Evolutionary conservation across 2,888 invertebrate genomes (phyloP), one percentile per base, ranked within the genome.

Genomic region (Eupsilia transversa): DNA sequence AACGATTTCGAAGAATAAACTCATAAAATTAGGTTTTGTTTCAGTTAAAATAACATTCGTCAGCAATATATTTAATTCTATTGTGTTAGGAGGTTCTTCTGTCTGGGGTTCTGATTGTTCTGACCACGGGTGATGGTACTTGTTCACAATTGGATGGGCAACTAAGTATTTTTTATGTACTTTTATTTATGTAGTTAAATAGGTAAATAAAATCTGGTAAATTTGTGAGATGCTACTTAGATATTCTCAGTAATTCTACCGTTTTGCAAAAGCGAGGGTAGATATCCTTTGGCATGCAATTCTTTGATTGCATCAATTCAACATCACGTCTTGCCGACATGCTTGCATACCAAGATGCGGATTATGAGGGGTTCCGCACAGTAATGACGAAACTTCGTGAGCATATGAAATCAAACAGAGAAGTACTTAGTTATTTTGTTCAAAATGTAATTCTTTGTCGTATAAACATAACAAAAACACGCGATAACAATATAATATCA

Each of bases 381-480:
- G 23, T 7, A 35, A 14, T 10, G 20, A 38, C 12, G 17, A 46
- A 17, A 57, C 33, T 49, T 63, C 5, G 30, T 4, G 27, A 43
- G 10, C 38, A 43, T 27, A 41, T 41, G 0, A 54, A 73, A 66
- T 79, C 2, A 74, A 66, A 65, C 12, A 59, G 23, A 35, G 14
- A 41, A 38, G 35, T 60, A 35, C 27, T 43, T 52, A 46, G 54
- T 84, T 76, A 82, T 72, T 87, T 85, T 83, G 82, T 83, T 87
- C 54, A 88, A 84, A 84, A 72, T 88, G 54, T 89, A 85, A 80
- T 89, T 84, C 77, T 84, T 88, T 85, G 77, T 70, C 65, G 74
- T 89, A 94, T 87, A 91, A 92, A 92, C 80, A 85, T 91, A 91
- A 92, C 86, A 92, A 91, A 89, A 87, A 90, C 82, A 90, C 78